A percentile compares a stretch with the other conserved stretches of the same genome.
Conservation (phyloP, 2,113 vertebrate genomes). For the Regulus satrapa region DNA sequence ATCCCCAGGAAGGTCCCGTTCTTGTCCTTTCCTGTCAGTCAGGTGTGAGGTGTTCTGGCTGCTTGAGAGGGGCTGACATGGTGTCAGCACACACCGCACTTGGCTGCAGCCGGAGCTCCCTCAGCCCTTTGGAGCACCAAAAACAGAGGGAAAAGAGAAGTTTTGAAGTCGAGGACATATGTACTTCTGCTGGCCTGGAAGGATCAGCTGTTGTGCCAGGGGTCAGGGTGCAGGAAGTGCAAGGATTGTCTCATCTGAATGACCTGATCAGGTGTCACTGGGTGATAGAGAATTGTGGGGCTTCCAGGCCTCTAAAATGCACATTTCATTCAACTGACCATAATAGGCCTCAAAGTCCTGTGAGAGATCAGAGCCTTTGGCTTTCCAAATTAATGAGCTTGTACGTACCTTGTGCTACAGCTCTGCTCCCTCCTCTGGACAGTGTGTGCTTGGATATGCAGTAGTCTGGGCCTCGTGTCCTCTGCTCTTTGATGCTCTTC, state of each 20-base stretch:
- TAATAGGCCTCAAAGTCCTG: neutral
- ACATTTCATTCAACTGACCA: neutral
- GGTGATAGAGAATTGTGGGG: neutral
- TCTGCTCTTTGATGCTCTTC: neutral
- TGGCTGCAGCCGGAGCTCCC: neutral
- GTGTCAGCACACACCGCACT: rapidly evolving
- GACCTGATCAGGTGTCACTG: neutral
- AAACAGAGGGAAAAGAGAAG: neutral
- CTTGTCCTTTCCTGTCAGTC: neutral
- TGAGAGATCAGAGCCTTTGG: neutral
- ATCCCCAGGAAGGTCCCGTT: neutral
- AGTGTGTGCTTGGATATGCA: rapidly evolving
- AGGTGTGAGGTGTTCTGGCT: neutral
- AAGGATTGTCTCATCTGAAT: neutral
- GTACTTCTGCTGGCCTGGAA: neutral
- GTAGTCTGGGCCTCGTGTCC: rapidly evolving
- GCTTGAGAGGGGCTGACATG: neutral
- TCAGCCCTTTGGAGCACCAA: neutral
- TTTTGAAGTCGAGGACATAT: too few relatives aligned
- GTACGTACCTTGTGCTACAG: neutral
- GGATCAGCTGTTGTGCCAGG: neutral
- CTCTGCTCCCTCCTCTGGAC: neutral
- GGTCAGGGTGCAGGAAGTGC: neutral
- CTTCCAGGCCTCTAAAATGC: neutral
- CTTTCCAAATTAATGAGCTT: neutral